phyloP scores from a whole-genome alignment of 2,888 invertebrate species.

The Lysandra bellargus region DNA sequence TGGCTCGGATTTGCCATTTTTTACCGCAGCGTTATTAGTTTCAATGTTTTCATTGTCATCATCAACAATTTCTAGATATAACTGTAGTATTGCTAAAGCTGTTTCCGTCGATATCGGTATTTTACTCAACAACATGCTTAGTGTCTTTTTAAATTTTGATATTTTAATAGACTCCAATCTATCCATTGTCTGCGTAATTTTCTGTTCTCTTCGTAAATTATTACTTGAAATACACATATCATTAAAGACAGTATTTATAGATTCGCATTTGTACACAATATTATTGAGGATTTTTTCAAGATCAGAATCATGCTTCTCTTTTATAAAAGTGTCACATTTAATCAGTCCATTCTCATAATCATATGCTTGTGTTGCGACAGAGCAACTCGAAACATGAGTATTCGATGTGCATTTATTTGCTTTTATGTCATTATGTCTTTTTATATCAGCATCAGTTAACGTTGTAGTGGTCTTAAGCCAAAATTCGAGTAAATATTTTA shows the following conservation, averaged over 20 bases:
- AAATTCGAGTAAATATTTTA: slow-evolving; percentile 61
- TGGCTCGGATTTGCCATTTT: not conserved
- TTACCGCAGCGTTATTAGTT: not conserved
- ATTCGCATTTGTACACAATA: slow-evolving; percentile 63
- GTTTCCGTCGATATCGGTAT: slow-evolving; percentile 55
- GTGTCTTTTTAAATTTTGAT: slow-evolving; percentile 58
- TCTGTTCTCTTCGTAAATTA: slow-evolving; percentile 44
- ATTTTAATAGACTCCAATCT: slow-evolving; percentile 51
- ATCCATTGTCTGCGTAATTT: slow-evolving; percentile 39
- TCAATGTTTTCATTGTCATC: slow-evolving; percentile 43
- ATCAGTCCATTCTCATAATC: not conserved
- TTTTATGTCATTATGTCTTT: slow-evolving; percentile 37
- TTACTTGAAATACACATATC: slow-evolving; percentile 60
- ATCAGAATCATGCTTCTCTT: slow-evolving; percentile 62
- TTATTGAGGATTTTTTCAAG: slow-evolving; percentile 63
- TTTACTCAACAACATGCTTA: slow-evolving; percentile 61
- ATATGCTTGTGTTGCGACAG: slow-evolving; percentile 32
- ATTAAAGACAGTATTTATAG: slow-evolving; percentile 46
- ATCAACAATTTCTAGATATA: slow-evolving; percentile 59
- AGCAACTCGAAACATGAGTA: slow-evolving; percentile 38
- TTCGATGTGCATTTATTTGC: slow-evolving; percentile 35
- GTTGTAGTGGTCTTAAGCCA: slow-evolving; percentile 59
- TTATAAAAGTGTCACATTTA: slow-evolving; percentile 53
- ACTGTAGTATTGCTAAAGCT: slow-evolving; percentile 60
- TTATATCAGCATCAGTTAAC: slow-evolving; percentile 48